Percentiles rank a stretch among this genome's conserved stretches.
Evolutionary conservation across 1,140 invertebrate species (phyloP).

Genomic region (Melitaea cinxia): DNA sequence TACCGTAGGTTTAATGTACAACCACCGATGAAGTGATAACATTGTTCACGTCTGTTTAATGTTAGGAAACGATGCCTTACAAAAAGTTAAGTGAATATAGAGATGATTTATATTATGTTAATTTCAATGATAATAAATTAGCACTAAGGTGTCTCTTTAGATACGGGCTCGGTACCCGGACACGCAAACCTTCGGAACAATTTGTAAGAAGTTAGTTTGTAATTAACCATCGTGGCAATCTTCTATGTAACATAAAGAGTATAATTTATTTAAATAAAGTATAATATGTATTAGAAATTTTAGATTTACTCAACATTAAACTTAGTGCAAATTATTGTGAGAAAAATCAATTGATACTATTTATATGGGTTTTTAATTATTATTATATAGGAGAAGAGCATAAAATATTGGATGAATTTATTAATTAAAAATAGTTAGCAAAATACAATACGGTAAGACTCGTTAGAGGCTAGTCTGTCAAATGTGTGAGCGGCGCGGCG

Average conservation of each 20-base stretch:
- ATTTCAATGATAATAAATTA: slow-evolving; percentile 77
- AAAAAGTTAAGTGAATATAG: slow-evolving; percentile 79
- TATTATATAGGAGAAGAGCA: slow-evolving; percentile 77
- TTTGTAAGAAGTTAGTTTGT: slow-evolving; percentile 79
- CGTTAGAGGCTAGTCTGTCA: slow-evolving; percentile 76
- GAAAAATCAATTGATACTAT: slow-evolving; percentile 79
- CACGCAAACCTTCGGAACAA: slow-evolving; percentile 76
- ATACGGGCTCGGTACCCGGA: slow-evolving; percentile 55
- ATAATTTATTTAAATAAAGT: slow-evolving; percentile 81
- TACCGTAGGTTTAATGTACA: slow-evolving; percentile 72
- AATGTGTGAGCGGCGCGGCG: slow-evolving; percentile 45
- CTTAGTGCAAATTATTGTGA: slow-evolving; percentile 81
- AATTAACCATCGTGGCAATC: slow-evolving; percentile 78
- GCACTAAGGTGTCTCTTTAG: slow-evolving; percentile 73
- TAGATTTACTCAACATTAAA: slow-evolving; percentile 80
- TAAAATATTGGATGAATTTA: slow-evolving; percentile 82
- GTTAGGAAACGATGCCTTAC: slow-evolving; percentile 79
- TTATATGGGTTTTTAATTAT: slow-evolving; percentile 81
- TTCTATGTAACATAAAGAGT: slow-evolving; percentile 80
- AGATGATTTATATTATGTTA: slow-evolving; percentile 80
- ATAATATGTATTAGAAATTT: slow-evolving; percentile 81
- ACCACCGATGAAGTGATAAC: slow-evolving; percentile 71
- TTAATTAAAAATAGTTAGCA: slow-evolving; percentile 82
- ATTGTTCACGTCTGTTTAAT: slow-evolving; percentile 71
- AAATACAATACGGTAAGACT: slow-evolving; percentile 81